phyloP scores from a whole-genome alignment of 2,113 vertebrate genomes.

The Heloderma charlesbogerti region DNA sequence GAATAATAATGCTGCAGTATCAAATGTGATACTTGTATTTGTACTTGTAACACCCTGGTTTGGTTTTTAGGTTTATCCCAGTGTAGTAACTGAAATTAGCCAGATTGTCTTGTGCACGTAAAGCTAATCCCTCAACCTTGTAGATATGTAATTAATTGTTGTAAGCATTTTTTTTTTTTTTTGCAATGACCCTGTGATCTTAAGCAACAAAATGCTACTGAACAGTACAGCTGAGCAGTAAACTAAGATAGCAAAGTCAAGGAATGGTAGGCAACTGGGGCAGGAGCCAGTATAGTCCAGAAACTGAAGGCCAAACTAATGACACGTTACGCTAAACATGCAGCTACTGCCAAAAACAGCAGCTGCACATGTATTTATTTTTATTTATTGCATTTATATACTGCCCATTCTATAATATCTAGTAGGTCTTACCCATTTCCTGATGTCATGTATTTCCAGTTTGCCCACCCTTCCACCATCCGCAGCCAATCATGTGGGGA shows the following conservation, averaged over 20 bases:
- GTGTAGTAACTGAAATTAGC: not conserved
- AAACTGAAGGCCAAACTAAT: not conserved
- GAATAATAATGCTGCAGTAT: not conserved
- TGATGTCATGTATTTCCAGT: not conserved
- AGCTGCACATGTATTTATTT: not conserved
- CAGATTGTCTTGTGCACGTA: not conserved
- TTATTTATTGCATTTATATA: too few species aligned
- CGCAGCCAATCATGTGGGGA: not conserved
- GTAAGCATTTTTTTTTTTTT: not conserved
- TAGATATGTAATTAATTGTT: not conserved
- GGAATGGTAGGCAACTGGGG: too few species aligned
- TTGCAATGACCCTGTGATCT: not conserved
- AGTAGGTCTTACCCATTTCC: not conserved
- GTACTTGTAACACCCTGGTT: too few species aligned
- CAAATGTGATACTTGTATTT: not conserved
- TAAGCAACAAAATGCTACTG: not conserved
- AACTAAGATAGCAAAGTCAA: not conserved
- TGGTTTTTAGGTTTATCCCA: not conserved
- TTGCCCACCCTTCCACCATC: not conserved
- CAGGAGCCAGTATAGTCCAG: not conserved
- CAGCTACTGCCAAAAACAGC: not conserved
- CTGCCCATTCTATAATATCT: not conserved
- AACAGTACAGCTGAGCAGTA: not conserved
- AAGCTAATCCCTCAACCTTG: too few species aligned
- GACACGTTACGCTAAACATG: not conserved